Conservation (phyloP, 2,888 invertebrate species). For the Malachius bipustulatus region DNA sequence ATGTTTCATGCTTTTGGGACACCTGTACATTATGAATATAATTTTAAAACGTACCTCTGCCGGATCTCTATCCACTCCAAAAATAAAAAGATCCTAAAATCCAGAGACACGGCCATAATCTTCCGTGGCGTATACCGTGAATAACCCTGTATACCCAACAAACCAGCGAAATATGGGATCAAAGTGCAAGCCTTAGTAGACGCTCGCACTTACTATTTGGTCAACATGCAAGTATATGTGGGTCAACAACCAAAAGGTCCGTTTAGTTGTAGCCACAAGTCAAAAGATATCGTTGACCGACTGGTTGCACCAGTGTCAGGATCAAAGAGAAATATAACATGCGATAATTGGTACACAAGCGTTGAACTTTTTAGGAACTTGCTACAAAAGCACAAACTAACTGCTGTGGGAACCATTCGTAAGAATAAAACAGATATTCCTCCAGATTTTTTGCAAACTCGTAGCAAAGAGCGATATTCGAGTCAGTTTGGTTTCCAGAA, state of each 20-base stretch:
- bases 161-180: conserved; percentile 24
- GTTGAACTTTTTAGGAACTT: conserved; percentile 13
- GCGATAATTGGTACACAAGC: conserved; percentile 23
- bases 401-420: conserved; percentile 14
- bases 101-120: no score
- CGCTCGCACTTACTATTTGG: conserved; percentile 19
- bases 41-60: no score
- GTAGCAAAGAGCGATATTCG: conserved; percentile 3
- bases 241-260: conserved; percentile 22
- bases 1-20: no score
- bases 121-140: no score
- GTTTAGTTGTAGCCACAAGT: conserved; percentile 13
- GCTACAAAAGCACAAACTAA: conserved; percentile 12
- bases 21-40: no score
- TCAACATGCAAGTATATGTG: conserved; percentile 21
- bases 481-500: conserved; percentile 11
- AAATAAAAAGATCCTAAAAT: no score
- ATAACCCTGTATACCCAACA: conserved; percentile 26
- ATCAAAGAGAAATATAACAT: conserved; percentile 23
- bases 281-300: conserved; percentile 17
- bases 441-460: background rate
- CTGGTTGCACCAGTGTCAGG: conserved; percentile 16
- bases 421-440: conserved; percentile 16
- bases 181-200: conserved; percentile 23
- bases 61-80: no score